Evolutionary conservation across 2,797 vertebrate genomes (phyloP).

Genomic region (Tokudaia tokunoshimensis): DNA sequence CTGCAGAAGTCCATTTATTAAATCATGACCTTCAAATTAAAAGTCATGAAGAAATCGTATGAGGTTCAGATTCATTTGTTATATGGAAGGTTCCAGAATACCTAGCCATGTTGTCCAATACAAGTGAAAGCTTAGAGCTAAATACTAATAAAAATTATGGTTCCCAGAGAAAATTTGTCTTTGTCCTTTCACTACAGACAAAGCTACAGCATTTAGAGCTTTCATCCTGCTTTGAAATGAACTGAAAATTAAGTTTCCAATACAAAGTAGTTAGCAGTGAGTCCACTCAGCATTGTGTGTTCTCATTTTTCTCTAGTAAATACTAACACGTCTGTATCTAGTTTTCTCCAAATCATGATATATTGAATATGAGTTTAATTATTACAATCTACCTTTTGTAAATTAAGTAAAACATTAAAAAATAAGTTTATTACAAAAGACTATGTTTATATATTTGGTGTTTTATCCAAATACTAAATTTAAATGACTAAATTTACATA

Average conservation of each 20-base stretch:
- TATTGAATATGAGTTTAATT: not conserved
- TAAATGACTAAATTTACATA: not conserved
- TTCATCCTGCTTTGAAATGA: not conserved
- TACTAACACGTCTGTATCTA: not conserved
- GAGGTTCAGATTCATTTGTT: not conserved
- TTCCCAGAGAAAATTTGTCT: not conserved
- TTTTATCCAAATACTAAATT: slow-evolving; percentile 45
- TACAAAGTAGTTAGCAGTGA: not conserved
- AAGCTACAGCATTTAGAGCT: not conserved
- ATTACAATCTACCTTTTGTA: not conserved
- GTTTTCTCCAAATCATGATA: not conserved
- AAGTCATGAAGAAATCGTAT: not conserved
- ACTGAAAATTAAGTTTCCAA: slow-evolving; percentile 35
- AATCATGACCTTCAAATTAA: slow-evolving; percentile 38
- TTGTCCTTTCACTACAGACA: not conserved
- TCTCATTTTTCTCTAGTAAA: not conserved
- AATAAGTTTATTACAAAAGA: slow-evolving; percentile 39
- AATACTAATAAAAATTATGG: slow-evolving; percentile 25
- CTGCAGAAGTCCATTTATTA: slow-evolving; percentile 23
- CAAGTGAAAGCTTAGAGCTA: slow-evolving; percentile 4
- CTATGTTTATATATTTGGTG: not conserved
- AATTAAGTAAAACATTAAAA: slow-evolving; percentile 18
- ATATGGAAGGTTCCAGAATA: slow-evolving; percentile 30
- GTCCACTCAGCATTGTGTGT: not conserved
- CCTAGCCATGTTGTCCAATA: not conserved